phyloP scores from a whole-genome alignment of 2,888 invertebrate genomes.

The Taphrorychus bicolor region DNA sequence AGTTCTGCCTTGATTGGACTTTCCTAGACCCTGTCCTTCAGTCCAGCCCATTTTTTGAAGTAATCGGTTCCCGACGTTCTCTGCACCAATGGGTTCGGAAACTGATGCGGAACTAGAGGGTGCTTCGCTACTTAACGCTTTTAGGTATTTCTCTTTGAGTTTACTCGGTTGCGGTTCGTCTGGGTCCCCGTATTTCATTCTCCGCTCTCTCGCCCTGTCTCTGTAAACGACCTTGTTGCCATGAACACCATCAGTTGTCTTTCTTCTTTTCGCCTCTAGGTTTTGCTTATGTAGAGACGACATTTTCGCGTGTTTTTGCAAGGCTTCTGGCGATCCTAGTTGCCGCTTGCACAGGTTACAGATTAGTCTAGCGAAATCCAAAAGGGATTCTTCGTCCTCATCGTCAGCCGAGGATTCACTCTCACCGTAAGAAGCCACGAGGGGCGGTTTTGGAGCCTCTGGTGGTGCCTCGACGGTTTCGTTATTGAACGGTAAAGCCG shows the following conservation, averaged over 20 bases:
- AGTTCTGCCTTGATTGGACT: slow-evolving; percentile 89
- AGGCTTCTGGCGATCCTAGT: slow-evolving; percentile 87
- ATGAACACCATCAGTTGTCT: slow-evolving; percentile 49
- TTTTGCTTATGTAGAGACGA: slow-evolving; percentile 96
- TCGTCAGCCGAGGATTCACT: slow-evolving; percentile 66
- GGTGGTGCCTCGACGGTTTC: slow-evolving; percentile 41
- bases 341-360: slow-evolving; percentile 95
- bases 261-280: slow-evolving; percentile 62
- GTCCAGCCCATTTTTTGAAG: slow-evolving; percentile 99
- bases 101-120: slow-evolving; percentile 64
- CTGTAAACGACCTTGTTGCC: slow-evolving; percentile 69
- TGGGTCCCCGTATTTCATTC: slow-evolving; percentile 91
- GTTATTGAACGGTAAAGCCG: slow-evolving; percentile 42
- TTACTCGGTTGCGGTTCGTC: slow-evolving; percentile 78
- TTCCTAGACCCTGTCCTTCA: slow-evolving; percentile 95
- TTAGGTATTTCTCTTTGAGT: slow-evolving; percentile 75
- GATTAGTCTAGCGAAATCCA: slow-evolving; percentile 89
- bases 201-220: slow-evolving; percentile 94
- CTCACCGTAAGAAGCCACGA: slow-evolving; percentile 82
- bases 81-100: slow-evolving; percentile 77
- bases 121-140: slow-evolving; percentile 62
- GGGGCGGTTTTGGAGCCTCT: slow-evolving; percentile 54
- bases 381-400: slow-evolving; percentile 76
- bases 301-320: slow-evolving; percentile 89
- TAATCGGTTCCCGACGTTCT: slow-evolving; percentile 93